These are phyloP conservation scores for Anisognathus igniventris DNA, from an alignment of 2,797 vertebrate species.

Conservation along the genomic window DNA sequence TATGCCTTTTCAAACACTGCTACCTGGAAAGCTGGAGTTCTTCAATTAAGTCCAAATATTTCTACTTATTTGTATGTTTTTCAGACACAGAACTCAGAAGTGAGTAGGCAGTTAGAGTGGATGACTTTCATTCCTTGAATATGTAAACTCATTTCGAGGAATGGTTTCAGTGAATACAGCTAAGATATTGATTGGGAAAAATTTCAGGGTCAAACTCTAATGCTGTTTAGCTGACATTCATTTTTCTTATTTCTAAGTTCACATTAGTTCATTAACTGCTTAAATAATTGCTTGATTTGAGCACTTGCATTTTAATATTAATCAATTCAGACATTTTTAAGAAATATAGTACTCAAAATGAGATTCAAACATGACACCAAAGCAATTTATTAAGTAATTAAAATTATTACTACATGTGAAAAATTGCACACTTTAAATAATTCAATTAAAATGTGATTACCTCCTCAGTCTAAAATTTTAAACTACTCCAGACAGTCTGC, in stretches of 20 bases:
- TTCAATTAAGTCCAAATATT: not conserved
- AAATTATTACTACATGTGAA: conserved; percentile 12
- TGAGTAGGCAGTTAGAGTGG: not conserved
- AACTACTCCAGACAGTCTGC: not conserved
- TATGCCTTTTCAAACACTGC: not conserved
- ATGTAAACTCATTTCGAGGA: not conserved
- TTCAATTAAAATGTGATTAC: conserved; percentile 43
- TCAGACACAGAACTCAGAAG: not conserved
- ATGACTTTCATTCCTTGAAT: not conserved
- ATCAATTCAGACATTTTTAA: conserved; percentile 10
- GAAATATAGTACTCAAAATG: conserved; percentile 25
- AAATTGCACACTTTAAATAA: conserved; percentile 41
- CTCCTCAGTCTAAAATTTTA: not conserved
- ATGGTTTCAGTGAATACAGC: not conserved
- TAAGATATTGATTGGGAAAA: not conserved
- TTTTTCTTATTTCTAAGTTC: not conserved
- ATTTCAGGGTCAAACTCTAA: not conserved
- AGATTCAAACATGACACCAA: conserved; percentile 19
- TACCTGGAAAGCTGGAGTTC: not conserved
- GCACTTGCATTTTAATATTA: conserved; percentile 23
- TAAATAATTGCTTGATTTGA: conserved; percentile 40
- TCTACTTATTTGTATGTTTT: not conserved
- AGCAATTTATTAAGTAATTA: conserved; percentile 53
- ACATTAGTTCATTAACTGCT: conserved; percentile 12
- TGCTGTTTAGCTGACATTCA: not conserved